A percentile compares a stretch with the other conserved stretches of the same genome.
These are phyloP conservation scores for Okapia johnstoni DNA, from an alignment of 2,113 vertebrate genomes.

Conservation along the genomic window DNA sequence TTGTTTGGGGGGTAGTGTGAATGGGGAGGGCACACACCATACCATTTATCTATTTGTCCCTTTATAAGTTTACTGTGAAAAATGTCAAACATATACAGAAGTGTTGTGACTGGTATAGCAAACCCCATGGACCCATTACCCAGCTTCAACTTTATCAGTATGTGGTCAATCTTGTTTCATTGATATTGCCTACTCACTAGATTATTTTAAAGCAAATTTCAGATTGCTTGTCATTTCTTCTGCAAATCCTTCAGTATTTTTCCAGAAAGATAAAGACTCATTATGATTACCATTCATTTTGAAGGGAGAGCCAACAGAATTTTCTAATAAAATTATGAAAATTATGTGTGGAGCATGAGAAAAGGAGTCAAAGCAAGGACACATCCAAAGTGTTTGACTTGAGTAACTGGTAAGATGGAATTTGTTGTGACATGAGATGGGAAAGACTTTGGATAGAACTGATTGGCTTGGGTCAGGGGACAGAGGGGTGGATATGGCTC, in stretches of 20 bases:
- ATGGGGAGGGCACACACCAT: background rate
- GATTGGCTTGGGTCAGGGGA: background rate
- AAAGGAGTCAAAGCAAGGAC: background rate
- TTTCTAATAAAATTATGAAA: background rate
- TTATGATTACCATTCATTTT: background rate
- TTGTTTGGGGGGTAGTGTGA: background rate
- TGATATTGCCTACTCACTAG: background rate
- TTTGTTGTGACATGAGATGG: background rate
- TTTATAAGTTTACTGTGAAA: background rate
- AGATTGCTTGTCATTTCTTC: background rate
- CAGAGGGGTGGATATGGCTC: background rate
- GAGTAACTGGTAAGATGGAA: background rate
- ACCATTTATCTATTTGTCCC: background rate
- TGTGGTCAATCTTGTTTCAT: background rate
- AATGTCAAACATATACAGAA: background rate
- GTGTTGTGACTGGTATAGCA: background rate
- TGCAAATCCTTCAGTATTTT: background rate
- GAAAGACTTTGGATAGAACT: background rate
- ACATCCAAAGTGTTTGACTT: background rate
- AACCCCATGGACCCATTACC: background rate
- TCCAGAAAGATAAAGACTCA: background rate
- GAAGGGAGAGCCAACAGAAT: background rate
- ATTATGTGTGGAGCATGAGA: background rate
- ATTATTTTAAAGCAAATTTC: constrained; percentile 4
- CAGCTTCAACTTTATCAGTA: background rate